Evolutionary conservation across 2,113 vertebrate species (phyloP).

Genomic region (Gadus chalcogrammus): DNA sequence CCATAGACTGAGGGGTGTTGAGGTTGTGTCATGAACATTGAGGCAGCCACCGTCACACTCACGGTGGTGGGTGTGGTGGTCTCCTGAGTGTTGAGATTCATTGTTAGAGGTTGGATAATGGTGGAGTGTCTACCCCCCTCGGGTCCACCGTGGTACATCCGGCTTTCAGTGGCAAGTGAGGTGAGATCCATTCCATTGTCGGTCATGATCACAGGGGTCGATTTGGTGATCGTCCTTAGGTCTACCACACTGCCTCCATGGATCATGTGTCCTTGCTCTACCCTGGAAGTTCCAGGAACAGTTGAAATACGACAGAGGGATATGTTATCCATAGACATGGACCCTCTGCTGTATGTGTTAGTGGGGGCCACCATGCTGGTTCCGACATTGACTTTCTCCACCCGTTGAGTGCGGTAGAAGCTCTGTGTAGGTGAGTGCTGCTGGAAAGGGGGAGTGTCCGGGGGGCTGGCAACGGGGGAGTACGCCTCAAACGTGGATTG

Average conservation of each 20-base stretch:
- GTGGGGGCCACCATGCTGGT: constrained; percentile 75
- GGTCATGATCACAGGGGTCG: constrained; percentile 90
- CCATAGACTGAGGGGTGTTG: constrained; percentile 88
- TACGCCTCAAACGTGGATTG: constrained; percentile 81
- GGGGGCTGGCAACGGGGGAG: constrained; percentile 76
- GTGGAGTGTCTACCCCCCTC: constrained; percentile 87
- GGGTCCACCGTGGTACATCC: constrained; percentile 83
- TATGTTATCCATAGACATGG: constrained; percentile 91
- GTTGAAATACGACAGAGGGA: constrained; percentile 94
- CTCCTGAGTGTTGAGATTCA: constrained; percentile 94
- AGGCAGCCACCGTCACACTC: constrained; percentile 87
- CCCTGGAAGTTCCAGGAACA: constrained; percentile 87
- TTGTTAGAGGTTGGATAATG: constrained; percentile 89
- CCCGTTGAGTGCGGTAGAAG: constrained; percentile 72
- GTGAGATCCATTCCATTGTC: constrained; percentile 98
- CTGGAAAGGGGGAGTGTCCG: constrained; percentile 75
- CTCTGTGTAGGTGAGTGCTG: constrained; percentile 66
- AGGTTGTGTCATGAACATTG: constrained; percentile 87
- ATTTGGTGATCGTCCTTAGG: constrained; percentile 80
- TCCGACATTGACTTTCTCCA: constrained; percentile 73
- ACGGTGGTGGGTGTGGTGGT: constrained; percentile 83
- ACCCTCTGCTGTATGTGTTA: constrained; percentile 82
- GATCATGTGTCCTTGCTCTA: constrained; percentile 86
- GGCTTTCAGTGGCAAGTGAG: constrained; percentile 86
- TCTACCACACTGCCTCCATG: constrained; percentile 87